These are phyloP conservation scores for Squalus acanthias DNA, from an alignment of 2,797 vertebrate genomes.

Conservation along the genomic window DNA sequence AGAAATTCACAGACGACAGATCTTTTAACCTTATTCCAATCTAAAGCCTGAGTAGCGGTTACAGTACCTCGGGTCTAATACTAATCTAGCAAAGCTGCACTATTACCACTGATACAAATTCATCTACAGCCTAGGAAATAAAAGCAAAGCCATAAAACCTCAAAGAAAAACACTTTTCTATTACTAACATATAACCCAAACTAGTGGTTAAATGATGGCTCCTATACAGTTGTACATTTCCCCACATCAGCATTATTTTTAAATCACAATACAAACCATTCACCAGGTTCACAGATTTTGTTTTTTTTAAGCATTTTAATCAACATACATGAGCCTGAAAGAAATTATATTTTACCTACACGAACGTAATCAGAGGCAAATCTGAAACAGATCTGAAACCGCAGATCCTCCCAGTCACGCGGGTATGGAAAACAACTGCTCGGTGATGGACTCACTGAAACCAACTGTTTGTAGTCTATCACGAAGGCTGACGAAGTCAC, in stretches of 20 bases:
- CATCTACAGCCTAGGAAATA: not conserved
- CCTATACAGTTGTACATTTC: not conserved
- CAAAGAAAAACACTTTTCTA: not conserved
- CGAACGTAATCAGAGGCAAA: not conserved
- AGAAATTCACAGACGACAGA: not conserved
- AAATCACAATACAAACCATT: not conserved
- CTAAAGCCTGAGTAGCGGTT: not conserved
- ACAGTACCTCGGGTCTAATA: not conserved
- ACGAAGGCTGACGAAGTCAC: conserved; percentile 24
- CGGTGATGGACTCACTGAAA: conserved; percentile 48
- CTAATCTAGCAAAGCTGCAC: not conserved
- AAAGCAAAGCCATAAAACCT: not conserved
- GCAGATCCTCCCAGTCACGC: conserved; percentile 9
- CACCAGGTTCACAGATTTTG: not conserved
- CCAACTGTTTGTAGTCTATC: conserved; percentile 44
- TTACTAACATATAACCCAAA: not conserved
- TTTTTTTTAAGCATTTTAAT: not conserved
- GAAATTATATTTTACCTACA: not conserved
- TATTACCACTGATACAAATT: not conserved
- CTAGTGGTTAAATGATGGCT: not conserved
- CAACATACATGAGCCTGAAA: not conserved
- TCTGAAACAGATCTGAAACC: not conserved
- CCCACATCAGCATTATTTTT: not conserved
- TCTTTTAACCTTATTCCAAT: not conserved
- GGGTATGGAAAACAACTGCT: conserved; percentile 43